Evolutionary conservation across 2,797 vertebrate species (phyloP).

Genomic region (Acanthopagrus latus): DNA sequence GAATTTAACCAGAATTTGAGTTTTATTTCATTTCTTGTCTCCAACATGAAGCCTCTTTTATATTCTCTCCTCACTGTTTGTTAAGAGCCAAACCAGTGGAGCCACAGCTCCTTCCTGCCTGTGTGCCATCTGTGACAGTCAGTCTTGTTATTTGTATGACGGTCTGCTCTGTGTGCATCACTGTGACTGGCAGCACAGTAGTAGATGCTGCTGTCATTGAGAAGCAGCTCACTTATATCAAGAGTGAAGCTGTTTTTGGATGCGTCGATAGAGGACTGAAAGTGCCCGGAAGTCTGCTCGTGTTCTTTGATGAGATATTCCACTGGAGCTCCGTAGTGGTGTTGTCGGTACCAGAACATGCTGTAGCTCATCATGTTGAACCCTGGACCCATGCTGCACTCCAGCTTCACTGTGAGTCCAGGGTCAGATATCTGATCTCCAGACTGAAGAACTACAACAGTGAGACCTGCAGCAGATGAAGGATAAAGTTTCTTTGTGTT

Average conservation of each 20-base stretch:
- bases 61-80: no score
- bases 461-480: slow-evolving; percentile 57
- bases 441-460: slow-evolving; percentile 57
- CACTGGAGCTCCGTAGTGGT: slow-evolving; percentile 19
- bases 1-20: no score
- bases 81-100: neutral
- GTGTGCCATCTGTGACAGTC: neutral
- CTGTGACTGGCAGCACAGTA: slow-evolving; percentile 82
- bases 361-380: slow-evolving; percentile 66
- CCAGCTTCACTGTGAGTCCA: slow-evolving; percentile 26
- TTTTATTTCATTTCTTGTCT: no score
- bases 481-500: neutral
- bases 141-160: slow-evolving; percentile 67
- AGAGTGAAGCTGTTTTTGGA: slow-evolving; percentile 73
- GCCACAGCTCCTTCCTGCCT: slow-evolving; percentile 55
- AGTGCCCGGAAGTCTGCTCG: rapidly evolving
- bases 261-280: slow-evolving; percentile 12
- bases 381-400: slow-evolving; percentile 65
- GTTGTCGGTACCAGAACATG: slow-evolving; percentile 81
- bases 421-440: neutral
- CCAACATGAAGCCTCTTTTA: no score
- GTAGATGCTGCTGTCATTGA: slow-evolving; percentile 72
- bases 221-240: slow-evolving; percentile 38
- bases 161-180: slow-evolving; percentile 46
- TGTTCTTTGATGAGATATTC: slow-evolving; percentile 66